A percentile compares a stretch with the other conserved stretches of the same genome.
Evolutionary conservation across 2,888 invertebrate species (phyloP).

Genomic region (Patella caerulea): DNA sequence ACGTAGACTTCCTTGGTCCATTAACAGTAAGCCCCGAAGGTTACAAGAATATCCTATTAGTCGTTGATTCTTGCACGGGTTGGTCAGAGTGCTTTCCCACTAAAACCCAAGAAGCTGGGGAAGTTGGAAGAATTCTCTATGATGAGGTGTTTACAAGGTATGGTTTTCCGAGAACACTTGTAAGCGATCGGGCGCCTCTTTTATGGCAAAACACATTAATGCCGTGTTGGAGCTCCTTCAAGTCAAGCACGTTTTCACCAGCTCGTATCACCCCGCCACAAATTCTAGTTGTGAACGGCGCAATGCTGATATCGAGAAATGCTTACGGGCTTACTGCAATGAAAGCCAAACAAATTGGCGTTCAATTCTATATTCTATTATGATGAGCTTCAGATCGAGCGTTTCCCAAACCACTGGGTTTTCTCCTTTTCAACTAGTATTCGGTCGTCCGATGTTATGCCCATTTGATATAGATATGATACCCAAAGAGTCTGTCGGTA

Average conservation of each 20-base stretch:
- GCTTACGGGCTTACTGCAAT: too few species aligned
- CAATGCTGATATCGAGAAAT: too few species aligned
- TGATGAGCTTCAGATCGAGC: too few species aligned
- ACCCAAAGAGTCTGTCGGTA: not conserved
- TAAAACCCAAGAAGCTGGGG: conserved; percentile 16
- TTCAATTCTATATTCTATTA: too few species aligned
- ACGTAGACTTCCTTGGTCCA: conserved; percentile 32
- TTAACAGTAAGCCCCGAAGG: conserved; percentile 13
- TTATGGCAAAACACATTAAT: conserved; percentile 31
- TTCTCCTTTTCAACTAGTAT: conserved; percentile 18
- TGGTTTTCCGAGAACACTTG: conserved; percentile 23
- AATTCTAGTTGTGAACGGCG: too few species aligned
- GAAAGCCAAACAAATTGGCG: too few species aligned
- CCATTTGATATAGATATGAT: conserved; percentile 13
- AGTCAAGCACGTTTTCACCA: too few species aligned
- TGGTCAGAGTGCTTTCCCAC: conserved; percentile 22
- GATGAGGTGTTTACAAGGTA: conserved; percentile 25
- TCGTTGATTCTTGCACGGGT: conserved; percentile 5
- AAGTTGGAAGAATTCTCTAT: conserved; percentile 16
- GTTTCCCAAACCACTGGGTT: conserved; percentile 9
- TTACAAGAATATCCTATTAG: conserved; percentile 11
- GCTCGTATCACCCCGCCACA: too few species aligned
- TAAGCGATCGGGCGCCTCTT: conserved; percentile 33
- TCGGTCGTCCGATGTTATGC: conserved; percentile 12
- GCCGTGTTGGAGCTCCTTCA: too few species aligned